A percentile compares a stretch with the other conserved stretches of the same genome.
Conservation (phyloP, 2,113 vertebrate species). For the Brachirus orientalis region DNA sequence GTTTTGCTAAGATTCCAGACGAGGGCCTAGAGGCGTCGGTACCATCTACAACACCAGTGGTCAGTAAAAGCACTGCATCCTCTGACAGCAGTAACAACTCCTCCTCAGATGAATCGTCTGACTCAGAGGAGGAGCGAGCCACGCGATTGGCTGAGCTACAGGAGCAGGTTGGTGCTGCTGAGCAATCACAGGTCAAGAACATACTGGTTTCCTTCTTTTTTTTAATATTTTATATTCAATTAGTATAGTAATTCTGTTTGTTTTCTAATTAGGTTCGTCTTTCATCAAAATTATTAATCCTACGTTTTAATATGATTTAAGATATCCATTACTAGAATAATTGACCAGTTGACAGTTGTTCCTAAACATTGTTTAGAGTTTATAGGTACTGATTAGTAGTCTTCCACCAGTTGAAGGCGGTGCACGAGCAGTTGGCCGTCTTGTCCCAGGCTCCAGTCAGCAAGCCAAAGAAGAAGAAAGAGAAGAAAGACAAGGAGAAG, state of each 20-base stretch:
- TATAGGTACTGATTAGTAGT: slow-evolving; percentile 56
- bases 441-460: slow-evolving; percentile 96
- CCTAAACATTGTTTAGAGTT: background rate
- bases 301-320: background rate
- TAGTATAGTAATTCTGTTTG: no score
- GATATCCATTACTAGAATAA: background rate
- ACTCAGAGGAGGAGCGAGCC: slow-evolving; percentile 97
- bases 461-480: slow-evolving; percentile 99
- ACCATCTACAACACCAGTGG: slow-evolving; percentile 83
- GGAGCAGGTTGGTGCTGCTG: slow-evolving; percentile 92
- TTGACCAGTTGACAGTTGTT: slow-evolving; percentile 3
- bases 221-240: slow-evolving; percentile 32
- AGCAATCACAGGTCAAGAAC: slow-evolving; percentile 78
- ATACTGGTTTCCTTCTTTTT: slow-evolving; percentile 62
- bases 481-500: slow-evolving; percentile 94
- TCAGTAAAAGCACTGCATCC: slow-evolving; percentile 93
- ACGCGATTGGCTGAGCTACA: slow-evolving; percentile 95
- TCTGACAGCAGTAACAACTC: slow-evolving; percentile 95
- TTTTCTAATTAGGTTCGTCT: no score
- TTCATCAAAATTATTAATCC: no score
- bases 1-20: slow-evolving; percentile 98
- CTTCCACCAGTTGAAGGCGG: slow-evolving; percentile 90
- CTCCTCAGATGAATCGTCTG: slow-evolving; percentile 92
- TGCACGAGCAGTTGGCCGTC: slow-evolving; percentile 97
- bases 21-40: slow-evolving; percentile 88